Evolutionary conservation across 2,113 vertebrate species (phyloP).

Genomic region (Eretmochelys imbricata): DNA sequence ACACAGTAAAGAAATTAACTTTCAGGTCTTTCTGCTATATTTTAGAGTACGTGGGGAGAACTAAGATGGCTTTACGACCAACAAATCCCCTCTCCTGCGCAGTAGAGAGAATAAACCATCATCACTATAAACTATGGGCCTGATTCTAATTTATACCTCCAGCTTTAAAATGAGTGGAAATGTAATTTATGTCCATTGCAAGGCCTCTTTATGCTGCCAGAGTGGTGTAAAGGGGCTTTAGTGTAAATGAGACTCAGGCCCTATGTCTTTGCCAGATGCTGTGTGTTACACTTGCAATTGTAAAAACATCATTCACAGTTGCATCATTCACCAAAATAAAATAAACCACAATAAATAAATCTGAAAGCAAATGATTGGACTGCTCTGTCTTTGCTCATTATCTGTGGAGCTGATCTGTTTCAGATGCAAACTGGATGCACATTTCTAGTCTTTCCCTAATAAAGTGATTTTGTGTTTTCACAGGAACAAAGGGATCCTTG

Average conservation of each 20-base stretch:
- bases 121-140: neutral
- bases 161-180: neutral
- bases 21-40: neutral
- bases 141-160: neutral
- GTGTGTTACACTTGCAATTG: neutral
- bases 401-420: neutral
- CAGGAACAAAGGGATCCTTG: neutral
- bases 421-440: neutral
- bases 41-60: neutral
- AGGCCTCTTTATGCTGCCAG: neutral
- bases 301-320: neutral
- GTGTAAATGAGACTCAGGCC: neutral
- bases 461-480: neutral
- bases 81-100: neutral
- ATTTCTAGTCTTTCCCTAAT: neutral
- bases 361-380: neutral
- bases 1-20: neutral
- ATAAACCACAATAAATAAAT: neutral
- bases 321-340: neutral
- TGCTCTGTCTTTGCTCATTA: neutral
- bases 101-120: neutral
- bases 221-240: neutral
- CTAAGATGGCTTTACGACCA: neutral
- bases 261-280: neutral
- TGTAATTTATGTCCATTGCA: neutral